These are phyloP conservation scores for Cheumatopsyche charites DNA, from an alignment of 1,140 invertebrate species.

Conservation along the genomic window DNA sequence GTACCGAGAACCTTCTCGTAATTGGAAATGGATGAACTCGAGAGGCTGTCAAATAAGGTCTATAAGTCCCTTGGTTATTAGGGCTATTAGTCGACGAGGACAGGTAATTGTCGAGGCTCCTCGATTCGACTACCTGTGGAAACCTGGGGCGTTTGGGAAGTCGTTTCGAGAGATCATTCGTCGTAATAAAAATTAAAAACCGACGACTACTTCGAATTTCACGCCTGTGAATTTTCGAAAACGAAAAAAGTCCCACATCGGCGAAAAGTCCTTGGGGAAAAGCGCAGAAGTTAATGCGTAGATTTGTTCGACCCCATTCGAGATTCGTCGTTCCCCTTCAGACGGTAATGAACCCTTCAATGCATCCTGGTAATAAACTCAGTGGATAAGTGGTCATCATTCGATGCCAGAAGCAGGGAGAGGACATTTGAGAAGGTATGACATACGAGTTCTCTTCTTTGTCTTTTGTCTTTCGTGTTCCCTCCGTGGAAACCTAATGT, in stretches of 20 bases:
- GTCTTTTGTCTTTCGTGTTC: too few species aligned
- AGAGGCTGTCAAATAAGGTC: constrained; percentile 39
- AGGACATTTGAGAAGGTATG: constrained; percentile 3
- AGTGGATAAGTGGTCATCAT: constrained; percentile 31
- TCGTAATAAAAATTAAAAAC: constrained; percentile 24
- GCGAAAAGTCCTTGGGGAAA: background rate
- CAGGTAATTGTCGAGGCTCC: constrained; percentile 24
- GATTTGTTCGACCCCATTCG: background rate
- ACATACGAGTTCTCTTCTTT: background rate
- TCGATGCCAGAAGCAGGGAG: constrained; percentile 6
- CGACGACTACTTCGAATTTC: background rate
- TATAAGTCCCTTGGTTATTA: constrained; percentile 28
- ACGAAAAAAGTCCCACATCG: background rate
- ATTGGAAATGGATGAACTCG: constrained; percentile 37
- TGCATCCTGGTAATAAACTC: constrained; percentile 33
- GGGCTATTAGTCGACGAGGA: constrained; percentile 30
- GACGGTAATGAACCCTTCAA: constrained; percentile 31
- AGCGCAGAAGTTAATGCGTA: constrained; percentile 18
- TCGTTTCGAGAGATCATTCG: constrained; percentile 22
- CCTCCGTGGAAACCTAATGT: too few species aligned
- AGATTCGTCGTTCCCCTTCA: constrained; percentile 9
- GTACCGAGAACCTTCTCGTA: constrained; percentile 8
- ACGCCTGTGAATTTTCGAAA: constrained; percentile 7
- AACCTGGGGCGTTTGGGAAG: constrained; percentile 32
- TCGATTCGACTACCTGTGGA: constrained; percentile 7